phyloP scores from a whole-genome alignment of 2,888 invertebrate species.

The Cremastobaeus sp. region DNA sequence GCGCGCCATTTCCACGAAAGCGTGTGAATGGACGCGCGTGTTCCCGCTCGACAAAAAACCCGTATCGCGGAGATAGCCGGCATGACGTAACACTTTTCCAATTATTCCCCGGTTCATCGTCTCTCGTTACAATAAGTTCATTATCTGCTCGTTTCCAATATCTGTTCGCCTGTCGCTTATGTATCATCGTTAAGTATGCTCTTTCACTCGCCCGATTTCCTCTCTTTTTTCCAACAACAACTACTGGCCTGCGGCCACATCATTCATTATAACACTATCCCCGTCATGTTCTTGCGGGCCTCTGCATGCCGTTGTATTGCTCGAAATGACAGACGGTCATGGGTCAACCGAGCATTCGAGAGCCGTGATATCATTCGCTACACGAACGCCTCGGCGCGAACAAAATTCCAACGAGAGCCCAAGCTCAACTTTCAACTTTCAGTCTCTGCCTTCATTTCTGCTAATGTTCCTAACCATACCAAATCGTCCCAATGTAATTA shows the following conservation, averaged over 20 bases:
- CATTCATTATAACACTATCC: constrained; percentile 73
- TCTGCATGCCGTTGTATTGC: constrained; percentile 63
- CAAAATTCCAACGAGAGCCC: constrained; percentile 46
- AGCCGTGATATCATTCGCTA: constrained; percentile 59
- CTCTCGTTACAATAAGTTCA: constrained; percentile 59
- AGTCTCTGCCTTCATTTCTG: too few relatives aligned
- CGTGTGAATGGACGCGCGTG: constrained; percentile 48
- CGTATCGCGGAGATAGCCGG: constrained; percentile 25
- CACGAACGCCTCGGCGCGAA: constrained; percentile 47
- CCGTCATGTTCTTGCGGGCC: constrained; percentile 63
- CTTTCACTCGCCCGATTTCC: constrained; percentile 36
- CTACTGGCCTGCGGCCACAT: constrained; percentile 63
- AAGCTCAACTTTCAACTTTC: constrained; percentile 34
- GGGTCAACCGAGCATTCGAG: constrained; percentile 67
- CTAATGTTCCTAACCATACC: too few relatives aligned
- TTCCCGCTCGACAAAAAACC: constrained; percentile 2
- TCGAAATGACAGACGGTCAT: constrained; percentile 69
- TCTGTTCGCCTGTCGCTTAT: constrained; percentile 42
- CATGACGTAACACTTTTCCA: constrained; percentile 56
- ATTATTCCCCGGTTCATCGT: constrained; percentile 61
- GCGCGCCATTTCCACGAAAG: constrained; percentile 31
- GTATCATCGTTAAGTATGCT: constrained; percentile 53
- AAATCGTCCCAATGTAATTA: constrained; percentile 9
- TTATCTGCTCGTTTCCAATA: constrained; percentile 58
- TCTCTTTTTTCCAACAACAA: constrained; percentile 55